phyloP scores from a whole-genome alignment of 2,888 invertebrate genomes.

The Ectobius pallidus region DNA sequence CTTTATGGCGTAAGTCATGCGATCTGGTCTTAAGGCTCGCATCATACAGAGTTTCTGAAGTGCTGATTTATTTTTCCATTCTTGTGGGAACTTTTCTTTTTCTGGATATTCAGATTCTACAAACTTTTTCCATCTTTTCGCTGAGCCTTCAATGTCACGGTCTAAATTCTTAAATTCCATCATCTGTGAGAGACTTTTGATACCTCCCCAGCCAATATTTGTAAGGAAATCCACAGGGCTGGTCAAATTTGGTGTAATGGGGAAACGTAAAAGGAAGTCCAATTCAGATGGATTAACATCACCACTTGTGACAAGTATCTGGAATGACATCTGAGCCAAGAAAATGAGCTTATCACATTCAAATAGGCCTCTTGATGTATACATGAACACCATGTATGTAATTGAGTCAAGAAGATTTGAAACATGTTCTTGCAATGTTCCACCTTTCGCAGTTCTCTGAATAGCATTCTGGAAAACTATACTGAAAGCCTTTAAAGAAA shows the following conservation, averaged over 20 bases:
- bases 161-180: constrained; percentile 85
- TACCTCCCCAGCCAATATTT: constrained; percentile 80
- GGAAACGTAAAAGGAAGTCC: constrained; percentile 87
- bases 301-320: constrained; percentile 67
- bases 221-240: constrained; percentile 86
- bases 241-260: constrained; percentile 72
- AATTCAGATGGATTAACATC: constrained; percentile 78
- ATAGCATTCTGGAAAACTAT: constrained; percentile 90
- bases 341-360: constrained; percentile 92
- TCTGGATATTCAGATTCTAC: constrained; percentile 92
- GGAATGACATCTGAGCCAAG: constrained; percentile 82
- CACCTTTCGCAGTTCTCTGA: constrained; percentile 67
- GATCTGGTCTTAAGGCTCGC: constrained; percentile 87
- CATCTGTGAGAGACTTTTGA: constrained; percentile 75
- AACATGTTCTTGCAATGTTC: constrained; percentile 75
- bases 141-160: constrained; percentile 40
- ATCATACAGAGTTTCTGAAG: constrained; percentile 90
- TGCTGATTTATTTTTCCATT: constrained; percentile 90
- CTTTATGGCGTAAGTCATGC: constrained; percentile 91
- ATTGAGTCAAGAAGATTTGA: constrained; percentile 83
- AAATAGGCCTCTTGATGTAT: constrained; percentile 89
- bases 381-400: constrained; percentile 83
- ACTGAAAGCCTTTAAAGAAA: constrained; percentile 92
- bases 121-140: constrained; percentile 84
- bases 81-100: constrained; percentile 91